Conservation (phyloP, 2,113 vertebrate species). For the Sterrhoptilus dennistouni region DNA sequence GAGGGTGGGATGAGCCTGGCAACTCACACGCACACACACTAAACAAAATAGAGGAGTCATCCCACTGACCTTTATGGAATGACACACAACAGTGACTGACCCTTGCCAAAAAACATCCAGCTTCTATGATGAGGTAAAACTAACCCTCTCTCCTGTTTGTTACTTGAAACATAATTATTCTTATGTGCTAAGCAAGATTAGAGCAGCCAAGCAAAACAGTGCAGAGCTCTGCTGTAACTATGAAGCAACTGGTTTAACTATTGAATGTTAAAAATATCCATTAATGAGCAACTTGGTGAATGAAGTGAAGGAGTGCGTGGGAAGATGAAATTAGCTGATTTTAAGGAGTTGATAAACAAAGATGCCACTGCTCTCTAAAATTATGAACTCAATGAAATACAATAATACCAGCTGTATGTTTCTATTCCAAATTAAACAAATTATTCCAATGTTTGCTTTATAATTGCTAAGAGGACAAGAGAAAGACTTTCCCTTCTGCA, state of each 20-base stretch:
- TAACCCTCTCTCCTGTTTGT: background rate
- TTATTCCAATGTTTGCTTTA: background rate
- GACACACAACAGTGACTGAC: background rate
- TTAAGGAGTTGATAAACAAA: conserved; percentile 4
- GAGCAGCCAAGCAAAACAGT: background rate
- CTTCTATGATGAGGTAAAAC: background rate
- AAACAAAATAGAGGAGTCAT: background rate
- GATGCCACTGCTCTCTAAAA: background rate
- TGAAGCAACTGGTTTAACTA: background rate
- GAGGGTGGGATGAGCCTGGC: background rate
- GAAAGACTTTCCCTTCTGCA: background rate
- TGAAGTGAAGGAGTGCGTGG: background rate
- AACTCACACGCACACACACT: background rate
- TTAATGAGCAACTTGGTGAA: conserved; percentile 8
- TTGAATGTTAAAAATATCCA: background rate
- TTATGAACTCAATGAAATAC: background rate
- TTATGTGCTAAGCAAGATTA: background rate
- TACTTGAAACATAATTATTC: background rate
- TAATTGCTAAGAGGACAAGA: background rate
- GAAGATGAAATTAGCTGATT: conserved; percentile 23
- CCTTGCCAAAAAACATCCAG: background rate
- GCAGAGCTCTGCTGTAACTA: background rate
- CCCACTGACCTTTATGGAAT: background rate
- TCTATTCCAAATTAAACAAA: background rate
- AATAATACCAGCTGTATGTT: background rate